Evolutionary conservation across 64 coral and sea anemone genomes (phyloP).

Genomic region (Actinia tenebrosa): DNA sequence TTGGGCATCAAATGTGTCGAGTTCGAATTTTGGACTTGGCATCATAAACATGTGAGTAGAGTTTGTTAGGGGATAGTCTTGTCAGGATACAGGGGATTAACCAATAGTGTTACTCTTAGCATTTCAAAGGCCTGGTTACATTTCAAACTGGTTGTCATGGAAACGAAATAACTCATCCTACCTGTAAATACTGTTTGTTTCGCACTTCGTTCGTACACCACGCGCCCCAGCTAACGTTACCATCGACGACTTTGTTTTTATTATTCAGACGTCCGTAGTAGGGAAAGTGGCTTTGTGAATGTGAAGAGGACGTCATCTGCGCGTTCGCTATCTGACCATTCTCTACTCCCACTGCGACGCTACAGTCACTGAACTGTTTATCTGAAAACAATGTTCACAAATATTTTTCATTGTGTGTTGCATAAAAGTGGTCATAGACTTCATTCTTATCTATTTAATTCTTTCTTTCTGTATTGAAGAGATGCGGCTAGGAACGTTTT

Average conservation of each 20-base stretch:
- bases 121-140: neutral
- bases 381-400: neutral
- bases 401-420: neutral
- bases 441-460: neutral
- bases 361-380: slow-evolving; percentile 52
- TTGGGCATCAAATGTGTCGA: too few species aligned
- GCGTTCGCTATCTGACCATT: slow-evolving; percentile 34
- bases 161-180: neutral
- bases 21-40: too few species aligned
- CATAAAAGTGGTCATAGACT: neutral
- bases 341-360: slow-evolving; percentile 57
- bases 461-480: too few species aligned
- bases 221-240: slow-evolving; percentile 50
- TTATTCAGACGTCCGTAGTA: slow-evolving; percentile 71
- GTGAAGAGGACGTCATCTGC: slow-evolving; percentile 61
- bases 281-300: slow-evolving; percentile 43
- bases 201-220: slow-evolving; percentile 60
- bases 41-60: too few species aligned
- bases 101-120: too few species aligned
- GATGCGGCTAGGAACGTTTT: too few species aligned
- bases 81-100: too few species aligned
- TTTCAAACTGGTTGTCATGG: neutral
- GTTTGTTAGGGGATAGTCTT: too few species aligned
- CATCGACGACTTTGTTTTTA: slow-evolving; percentile 37
- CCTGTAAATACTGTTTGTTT: slow-evolving; percentile 69